These are phyloP conservation scores for Orthosia gracilis DNA, from an alignment of 2,888 invertebrate species.

Conservation along the genomic window DNA sequence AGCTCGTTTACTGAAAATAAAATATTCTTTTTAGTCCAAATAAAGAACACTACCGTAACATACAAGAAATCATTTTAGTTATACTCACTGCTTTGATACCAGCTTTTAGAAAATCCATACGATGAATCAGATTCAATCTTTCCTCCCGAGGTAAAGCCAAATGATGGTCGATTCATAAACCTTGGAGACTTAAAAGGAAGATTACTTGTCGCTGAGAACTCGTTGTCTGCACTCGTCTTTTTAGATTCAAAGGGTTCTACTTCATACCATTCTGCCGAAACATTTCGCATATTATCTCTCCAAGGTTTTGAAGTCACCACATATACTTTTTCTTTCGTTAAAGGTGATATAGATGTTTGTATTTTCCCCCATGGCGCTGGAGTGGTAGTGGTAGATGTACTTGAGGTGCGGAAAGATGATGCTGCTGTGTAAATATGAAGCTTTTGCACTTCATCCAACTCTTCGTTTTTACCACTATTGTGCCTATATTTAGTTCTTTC, in stretches of 20 bases:
- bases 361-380: slow-evolving; percentile 92
- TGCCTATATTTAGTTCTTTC: slow-evolving; percentile 78
- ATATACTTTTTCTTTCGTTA: slow-evolving; percentile 95
- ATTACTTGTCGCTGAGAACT: slow-evolving; percentile 75
- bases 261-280: slow-evolving; percentile 79
- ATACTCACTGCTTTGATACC: slow-evolving; percentile 88
- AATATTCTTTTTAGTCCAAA: slow-evolving; percentile 1
- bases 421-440: slow-evolving; percentile 86
- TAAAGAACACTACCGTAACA: background rate
- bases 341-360: slow-evolving; percentile 94
- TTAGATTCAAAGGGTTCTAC: slow-evolving; percentile 81
- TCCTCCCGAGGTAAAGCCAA: slow-evolving; percentile 84
- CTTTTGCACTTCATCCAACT: slow-evolving; percentile 77
- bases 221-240: slow-evolving; percentile 75
- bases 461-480: slow-evolving; percentile 76
- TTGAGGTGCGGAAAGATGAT: slow-evolving; percentile 83
- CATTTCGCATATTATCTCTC: slow-evolving; percentile 78
- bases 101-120: slow-evolving; percentile 84
- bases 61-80: background rate
- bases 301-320: slow-evolving; percentile 95
- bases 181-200: slow-evolving; percentile 88
- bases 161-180: slow-evolving; percentile 91
- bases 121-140: slow-evolving; percentile 83
- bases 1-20: slow-evolving; percentile 91
- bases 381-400: slow-evolving; percentile 85